A percentile compares a stretch with the other conserved stretches of the same genome.
Conservation (phyloP, 1,140 invertebrate genomes). For the Orius laevigatus region DNA sequence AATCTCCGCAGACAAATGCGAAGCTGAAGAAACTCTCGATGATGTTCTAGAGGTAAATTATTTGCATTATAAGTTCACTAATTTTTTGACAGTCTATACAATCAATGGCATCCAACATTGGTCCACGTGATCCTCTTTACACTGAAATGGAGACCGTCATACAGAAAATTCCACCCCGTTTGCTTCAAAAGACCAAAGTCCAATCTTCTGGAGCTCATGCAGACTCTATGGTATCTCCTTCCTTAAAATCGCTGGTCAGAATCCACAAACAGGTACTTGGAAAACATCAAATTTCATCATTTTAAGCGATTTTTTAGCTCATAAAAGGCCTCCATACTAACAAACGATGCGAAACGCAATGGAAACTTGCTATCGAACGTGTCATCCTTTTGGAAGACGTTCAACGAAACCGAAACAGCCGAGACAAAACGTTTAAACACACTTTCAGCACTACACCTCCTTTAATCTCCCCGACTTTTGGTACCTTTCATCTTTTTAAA, state of each 20-base stretch:
- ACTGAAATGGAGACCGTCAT: conserved; percentile 71
- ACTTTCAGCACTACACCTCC: conserved; percentile 47
- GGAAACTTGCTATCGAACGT: conserved; percentile 67
- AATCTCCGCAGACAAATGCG: conserved; percentile 86
- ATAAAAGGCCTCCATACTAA: conserved; percentile 77
- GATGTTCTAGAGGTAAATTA: conserved; percentile 73
- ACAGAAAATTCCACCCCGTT: conserved; percentile 63
- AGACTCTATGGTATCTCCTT: conserved; percentile 49
- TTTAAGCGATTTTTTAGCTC: conserved; percentile 34
- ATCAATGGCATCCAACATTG: conserved; percentile 47
- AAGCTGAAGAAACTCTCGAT: conserved; percentile 90
- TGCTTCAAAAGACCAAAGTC: conserved; percentile 51
- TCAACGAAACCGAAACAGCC: conserved; percentile 55
- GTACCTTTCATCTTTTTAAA: conserved; percentile 25
- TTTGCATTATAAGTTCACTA: background rate
- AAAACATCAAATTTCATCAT: background rate
- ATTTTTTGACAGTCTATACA: conserved; percentile 43
- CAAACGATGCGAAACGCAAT: conserved; percentile 82
- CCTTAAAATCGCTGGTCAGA: conserved; percentile 63
- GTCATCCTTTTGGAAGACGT: conserved; percentile 78
- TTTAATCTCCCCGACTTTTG: conserved; percentile 45
- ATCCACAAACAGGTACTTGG: conserved; percentile 50
- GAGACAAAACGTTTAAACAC: conserved; percentile 58
- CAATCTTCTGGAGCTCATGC: conserved; percentile 47
- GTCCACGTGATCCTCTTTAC: conserved; percentile 48